phyloP scores from a whole-genome alignment of 2,797 vertebrate species.

The Pseudochromis fuscus region DNA sequence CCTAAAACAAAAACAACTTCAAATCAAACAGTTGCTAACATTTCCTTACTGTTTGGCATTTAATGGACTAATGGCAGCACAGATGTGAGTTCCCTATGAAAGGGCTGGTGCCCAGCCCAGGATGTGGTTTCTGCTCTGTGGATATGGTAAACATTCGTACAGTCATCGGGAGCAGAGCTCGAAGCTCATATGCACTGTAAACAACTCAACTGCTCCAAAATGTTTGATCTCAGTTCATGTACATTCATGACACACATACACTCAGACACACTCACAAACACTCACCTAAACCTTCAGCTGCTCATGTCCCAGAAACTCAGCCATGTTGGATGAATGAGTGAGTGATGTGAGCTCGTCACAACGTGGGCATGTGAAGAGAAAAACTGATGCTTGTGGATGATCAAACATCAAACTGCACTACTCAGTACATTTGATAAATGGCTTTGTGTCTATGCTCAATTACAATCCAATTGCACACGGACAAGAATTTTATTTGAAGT shows the following conservation, averaged over 20 bases:
- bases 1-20: slow-evolving; percentile 4
- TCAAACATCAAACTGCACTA: neutral
- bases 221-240: slow-evolving; percentile 32
- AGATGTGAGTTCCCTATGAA: slow-evolving; percentile 22
- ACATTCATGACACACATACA: slow-evolving; percentile 42
- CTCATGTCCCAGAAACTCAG: neutral
- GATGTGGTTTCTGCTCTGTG: slow-evolving; percentile 19
- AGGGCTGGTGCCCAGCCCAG: neutral
- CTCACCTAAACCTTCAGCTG: neutral
- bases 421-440: neutral
- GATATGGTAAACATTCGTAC: slow-evolving; percentile 55
- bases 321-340: neutral
- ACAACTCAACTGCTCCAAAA: slow-evolving; percentile 28
- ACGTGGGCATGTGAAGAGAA: neutral
- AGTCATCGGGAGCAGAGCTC: neutral
- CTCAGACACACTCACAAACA: neutral
- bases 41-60: slow-evolving; percentile 5
- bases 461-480: neutral
- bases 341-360: neutral
- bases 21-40: neutral
- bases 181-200: slow-evolving; percentile 31
- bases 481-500: neutral
- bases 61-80: slow-evolving; percentile 14
- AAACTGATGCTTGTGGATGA: neutral
- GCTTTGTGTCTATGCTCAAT: too few relatives aligned